Conservation (phyloP, 2,888 invertebrate species). For the Periphyllus acericola region DNA sequence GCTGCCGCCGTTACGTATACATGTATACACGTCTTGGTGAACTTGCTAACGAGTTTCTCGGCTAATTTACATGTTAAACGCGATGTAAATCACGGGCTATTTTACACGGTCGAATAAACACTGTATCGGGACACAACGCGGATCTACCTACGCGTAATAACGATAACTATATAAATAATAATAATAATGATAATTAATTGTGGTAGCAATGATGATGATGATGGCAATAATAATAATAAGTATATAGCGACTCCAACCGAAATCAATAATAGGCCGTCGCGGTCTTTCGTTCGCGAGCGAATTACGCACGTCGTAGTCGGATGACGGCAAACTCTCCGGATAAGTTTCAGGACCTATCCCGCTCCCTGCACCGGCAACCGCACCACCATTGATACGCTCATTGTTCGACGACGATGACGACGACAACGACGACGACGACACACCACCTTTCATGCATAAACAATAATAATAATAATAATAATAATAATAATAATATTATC, state of each 20-base stretch:
- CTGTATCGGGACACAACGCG: background rate
- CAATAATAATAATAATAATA: background rate
- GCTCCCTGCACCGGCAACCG: background rate
- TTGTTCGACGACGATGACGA: conserved; percentile 14
- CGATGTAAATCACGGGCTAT: conserved; percentile 37
- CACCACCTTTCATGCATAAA: background rate
- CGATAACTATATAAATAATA: background rate
- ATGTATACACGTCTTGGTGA: conserved; percentile 2
- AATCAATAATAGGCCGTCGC: background rate
- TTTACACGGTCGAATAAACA: conserved; percentile 35
- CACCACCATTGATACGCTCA: background rate
- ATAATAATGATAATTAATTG: background rate
- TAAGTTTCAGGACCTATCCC: background rate
- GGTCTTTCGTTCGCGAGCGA: background rate
- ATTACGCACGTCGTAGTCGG: background rate
- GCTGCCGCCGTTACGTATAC: background rate
- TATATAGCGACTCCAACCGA: background rate
- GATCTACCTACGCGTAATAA: background rate
- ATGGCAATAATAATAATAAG: too few species aligned
- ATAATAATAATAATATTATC: conserved; percentile 17
- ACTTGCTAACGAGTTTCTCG: conserved; percentile 54
- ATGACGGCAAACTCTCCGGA: background rate
- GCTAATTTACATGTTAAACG: conserved; percentile 50
- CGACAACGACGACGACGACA: too few species aligned
- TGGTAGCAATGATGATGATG: too few species aligned